phyloP scores from a whole-genome alignment of 1,140 invertebrate species.

The Drosophila malerkotliana region DNA sequence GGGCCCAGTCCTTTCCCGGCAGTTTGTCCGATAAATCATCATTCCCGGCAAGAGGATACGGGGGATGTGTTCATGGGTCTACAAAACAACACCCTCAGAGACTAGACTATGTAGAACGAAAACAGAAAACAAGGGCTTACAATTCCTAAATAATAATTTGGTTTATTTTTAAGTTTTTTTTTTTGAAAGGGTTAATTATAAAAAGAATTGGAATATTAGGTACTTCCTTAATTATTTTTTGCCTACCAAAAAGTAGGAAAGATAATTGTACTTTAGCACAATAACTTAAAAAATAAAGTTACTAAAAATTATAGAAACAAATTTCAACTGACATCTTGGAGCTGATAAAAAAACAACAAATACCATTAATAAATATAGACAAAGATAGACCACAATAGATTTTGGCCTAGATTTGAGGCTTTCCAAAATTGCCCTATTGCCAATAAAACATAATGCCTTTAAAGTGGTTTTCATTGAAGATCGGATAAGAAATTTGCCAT shows the following conservation, averaged over 20 bases:
- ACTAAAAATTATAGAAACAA: no score
- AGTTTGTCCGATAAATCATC: slow-evolving; percentile 26
- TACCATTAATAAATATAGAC: background rate
- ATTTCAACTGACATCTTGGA: no score
- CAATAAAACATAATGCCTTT: slow-evolving; percentile 20
- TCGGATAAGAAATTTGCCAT: slow-evolving; percentile 22
- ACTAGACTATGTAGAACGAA: background rate
- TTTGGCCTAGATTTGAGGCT: background rate
- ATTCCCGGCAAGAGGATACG: background rate
- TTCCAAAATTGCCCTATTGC: no score
- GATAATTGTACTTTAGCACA: no score
- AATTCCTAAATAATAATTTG: no score
- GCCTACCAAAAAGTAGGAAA: no score
- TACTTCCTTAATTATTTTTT: no score
- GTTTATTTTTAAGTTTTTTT: no score
- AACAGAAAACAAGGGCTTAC: no score
- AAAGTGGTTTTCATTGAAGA: slow-evolving; percentile 12
- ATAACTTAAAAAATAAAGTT: no score
- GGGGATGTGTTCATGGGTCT: background rate
- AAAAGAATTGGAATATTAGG: no score
- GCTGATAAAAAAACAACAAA: background rate
- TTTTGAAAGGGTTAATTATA: no score
- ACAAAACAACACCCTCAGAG: slow-evolving; percentile 2
- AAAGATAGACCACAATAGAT: background rate
- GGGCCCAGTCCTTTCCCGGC: slow-evolving; percentile 8